Percentiles rank a stretch among this genome's conserved stretches.
Evolutionary conservation across 2,113 vertebrate species (phyloP).

Genomic region (Anhinga rufa): DNA sequence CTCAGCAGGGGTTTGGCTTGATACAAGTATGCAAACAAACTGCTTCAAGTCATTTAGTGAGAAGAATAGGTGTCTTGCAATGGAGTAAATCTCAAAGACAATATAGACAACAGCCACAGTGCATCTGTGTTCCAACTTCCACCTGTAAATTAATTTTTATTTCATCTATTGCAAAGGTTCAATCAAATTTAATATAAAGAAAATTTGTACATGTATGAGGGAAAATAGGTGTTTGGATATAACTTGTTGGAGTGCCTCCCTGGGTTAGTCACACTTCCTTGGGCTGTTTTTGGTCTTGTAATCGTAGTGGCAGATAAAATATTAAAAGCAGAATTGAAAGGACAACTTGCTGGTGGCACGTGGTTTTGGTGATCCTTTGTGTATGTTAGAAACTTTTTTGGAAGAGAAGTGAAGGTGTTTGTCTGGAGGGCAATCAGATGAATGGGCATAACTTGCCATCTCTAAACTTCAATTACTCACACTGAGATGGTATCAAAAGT

Average conservation of each 20-base stretch:
- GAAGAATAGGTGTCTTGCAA: background rate
- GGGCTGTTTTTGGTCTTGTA: background rate
- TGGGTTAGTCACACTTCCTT: background rate
- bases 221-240: background rate
- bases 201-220: background rate
- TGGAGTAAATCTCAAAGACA: background rate
- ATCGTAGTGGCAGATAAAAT: background rate
- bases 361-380: background rate
- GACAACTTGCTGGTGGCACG: background rate
- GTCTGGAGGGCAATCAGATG: background rate
- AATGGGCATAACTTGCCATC: background rate
- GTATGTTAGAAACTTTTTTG: background rate
- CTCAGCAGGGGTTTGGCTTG: rapidly evolving
- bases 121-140: background rate
- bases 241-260: background rate
- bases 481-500: background rate
- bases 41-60: background rate
- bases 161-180: background rate
- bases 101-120: background rate
- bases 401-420: background rate
- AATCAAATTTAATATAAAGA: background rate
- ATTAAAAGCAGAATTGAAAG: background rate
- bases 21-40: background rate
- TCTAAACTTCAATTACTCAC: background rate
- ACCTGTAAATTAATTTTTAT: background rate